These are phyloP conservation scores for Ctenicera cuprea DNA, from an alignment of 2,888 invertebrate genomes.

Conservation along the genomic window DNA sequence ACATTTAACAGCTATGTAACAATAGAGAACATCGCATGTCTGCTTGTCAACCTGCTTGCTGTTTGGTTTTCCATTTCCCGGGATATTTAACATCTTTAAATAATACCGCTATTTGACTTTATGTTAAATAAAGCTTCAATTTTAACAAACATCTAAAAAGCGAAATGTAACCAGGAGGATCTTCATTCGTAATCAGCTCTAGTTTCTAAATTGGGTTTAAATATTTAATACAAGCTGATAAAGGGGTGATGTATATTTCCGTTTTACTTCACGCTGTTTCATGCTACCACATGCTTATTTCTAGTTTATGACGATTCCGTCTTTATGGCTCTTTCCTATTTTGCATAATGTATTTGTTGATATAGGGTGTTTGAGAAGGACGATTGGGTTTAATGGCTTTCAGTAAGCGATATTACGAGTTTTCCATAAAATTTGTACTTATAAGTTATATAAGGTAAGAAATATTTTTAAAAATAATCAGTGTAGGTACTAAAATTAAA, in stretches of 20 bases:
- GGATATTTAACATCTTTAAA: neutral
- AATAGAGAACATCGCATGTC: slow-evolving; percentile 8
- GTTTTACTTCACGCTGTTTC: slow-evolving; percentile 13
- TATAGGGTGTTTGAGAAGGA: slow-evolving; percentile 7
- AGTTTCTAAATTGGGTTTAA: slow-evolving; percentile 4
- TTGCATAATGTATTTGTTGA: slow-evolving; percentile 21
- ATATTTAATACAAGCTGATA: slow-evolving; percentile 25
- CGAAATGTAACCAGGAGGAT: no score
- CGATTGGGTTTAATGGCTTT: slow-evolving; percentile 11
- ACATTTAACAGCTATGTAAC: slow-evolving; percentile 21
- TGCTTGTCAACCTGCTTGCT: slow-evolving; percentile 7
- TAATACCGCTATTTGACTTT: no score
- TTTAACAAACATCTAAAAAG: neutral
- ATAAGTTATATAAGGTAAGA: no score
- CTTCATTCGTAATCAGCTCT: neutral
- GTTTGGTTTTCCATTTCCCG: neutral
- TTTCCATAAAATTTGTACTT: neutral
- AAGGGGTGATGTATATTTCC: slow-evolving; percentile 30
- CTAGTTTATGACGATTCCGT: slow-evolving; percentile 23
- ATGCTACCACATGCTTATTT: slow-evolving; percentile 24
- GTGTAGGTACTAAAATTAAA: no score
- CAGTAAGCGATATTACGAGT: neutral
- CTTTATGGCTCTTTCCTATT: slow-evolving; percentile 18
- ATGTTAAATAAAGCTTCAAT: no score
- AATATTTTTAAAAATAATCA: no score